These are phyloP conservation scores for Cephus runcator DNA, from an alignment of 2,888 invertebrate genomes.

Conservation along the genomic window DNA sequence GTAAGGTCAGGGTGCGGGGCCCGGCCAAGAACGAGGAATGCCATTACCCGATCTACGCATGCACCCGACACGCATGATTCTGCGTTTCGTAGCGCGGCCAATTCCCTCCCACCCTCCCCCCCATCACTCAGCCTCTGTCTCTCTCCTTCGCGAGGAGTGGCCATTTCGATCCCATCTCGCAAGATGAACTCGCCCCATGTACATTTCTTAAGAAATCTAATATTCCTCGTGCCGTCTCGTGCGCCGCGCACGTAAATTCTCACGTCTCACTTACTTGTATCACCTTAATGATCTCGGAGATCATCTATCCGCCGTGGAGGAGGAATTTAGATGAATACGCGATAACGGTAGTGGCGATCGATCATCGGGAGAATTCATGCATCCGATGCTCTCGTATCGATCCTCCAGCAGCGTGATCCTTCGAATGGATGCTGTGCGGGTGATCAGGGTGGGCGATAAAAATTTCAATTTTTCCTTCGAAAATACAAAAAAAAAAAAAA, in stretches of 20 bases:
- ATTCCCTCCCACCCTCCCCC: slow-evolving; percentile 2
- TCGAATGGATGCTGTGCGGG: neutral
- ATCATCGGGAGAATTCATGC: neutral
- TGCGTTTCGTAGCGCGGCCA: slow-evolving; percentile 26
- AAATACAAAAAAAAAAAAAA: neutral
- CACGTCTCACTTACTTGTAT: neutral
- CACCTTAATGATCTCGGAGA: neutral
- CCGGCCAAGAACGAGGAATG: slow-evolving; percentile 55
- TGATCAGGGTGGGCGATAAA: neutral
- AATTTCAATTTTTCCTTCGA: neutral
- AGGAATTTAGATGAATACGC: neutral
- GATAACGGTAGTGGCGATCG: neutral
- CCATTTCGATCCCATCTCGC: neutral
- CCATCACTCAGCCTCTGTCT: neutral
- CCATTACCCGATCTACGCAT: slow-evolving; percentile 45
- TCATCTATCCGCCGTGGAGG: neutral
- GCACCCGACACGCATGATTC: slow-evolving; percentile 34
- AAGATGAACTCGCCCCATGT: neutral
- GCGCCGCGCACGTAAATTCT: neutral
- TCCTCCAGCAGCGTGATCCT: neutral
- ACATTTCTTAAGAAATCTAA: neutral
- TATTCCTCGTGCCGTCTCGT: neutral
- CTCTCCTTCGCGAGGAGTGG: neutral
- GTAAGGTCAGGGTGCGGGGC: slow-evolving; percentile 59
- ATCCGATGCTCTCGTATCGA: neutral